Percentiles rank a stretch among this genome's conserved stretches.
phyloP scores from a whole-genome alignment of 1,140 invertebrate species.

The Nasonia longicornis region DNA sequence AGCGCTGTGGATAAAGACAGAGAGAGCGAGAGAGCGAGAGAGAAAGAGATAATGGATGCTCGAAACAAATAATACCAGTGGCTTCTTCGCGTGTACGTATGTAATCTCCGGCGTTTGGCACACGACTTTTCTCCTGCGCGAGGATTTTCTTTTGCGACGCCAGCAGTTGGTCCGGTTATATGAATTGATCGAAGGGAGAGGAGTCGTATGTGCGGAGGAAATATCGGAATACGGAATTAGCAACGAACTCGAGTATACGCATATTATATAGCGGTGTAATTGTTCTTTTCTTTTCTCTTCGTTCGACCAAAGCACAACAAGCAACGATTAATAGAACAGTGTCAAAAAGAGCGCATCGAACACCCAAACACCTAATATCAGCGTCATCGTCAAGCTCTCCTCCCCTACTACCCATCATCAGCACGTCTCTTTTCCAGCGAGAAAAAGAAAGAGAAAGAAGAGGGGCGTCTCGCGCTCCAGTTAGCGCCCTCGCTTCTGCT shows the following conservation, averaged over 20 bases:
- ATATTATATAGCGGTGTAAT: too few species aligned
- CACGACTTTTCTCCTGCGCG: not conserved
- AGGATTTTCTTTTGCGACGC: too few species aligned
- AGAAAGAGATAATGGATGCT: not conserved
- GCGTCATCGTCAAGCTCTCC: not conserved
- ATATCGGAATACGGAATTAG: not conserved
- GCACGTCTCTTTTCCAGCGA: not conserved
- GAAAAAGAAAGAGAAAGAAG: not conserved
- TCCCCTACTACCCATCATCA: not conserved
- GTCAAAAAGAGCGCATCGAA: slow-evolving; percentile 37
- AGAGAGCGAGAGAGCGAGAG: not conserved
- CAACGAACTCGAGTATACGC: too few species aligned
- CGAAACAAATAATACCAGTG: not conserved
- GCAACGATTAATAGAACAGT: too few species aligned
- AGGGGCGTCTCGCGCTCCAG: slow-evolving; percentile 14
- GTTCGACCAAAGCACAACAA: too few species aligned
- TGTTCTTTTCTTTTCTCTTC: too few species aligned
- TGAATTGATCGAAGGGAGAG: slow-evolving; percentile 21
- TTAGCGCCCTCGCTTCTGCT: not conserved
- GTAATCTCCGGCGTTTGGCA: not conserved
- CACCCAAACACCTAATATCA: not conserved
- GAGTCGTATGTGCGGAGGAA: slow-evolving; percentile 2
- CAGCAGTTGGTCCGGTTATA: slow-evolving; percentile 23
- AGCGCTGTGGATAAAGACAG: not conserved
- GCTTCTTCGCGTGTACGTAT: not conserved